These are phyloP conservation scores for Aurelia aurita DNA, from an alignment of 30 jellyfish, hydroid and myxozoan species.

Conservation along the genomic window DNA sequence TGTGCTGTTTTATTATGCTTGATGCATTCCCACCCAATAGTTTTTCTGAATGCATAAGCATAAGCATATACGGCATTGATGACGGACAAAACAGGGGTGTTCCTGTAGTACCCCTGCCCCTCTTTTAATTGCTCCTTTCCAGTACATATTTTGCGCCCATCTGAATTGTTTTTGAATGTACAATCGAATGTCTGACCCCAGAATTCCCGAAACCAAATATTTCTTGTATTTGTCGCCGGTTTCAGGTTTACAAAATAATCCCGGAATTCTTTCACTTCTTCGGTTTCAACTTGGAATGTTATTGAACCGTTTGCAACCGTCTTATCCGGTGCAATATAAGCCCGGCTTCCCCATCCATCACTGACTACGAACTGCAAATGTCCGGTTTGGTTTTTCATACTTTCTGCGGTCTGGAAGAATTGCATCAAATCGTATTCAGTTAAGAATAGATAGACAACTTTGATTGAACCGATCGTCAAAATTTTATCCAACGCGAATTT, in stretches of 20 bases:
- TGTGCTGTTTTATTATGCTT: conserved; percentile 3
- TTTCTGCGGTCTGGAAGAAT: conserved; percentile 43
- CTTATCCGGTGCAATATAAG: conserved; percentile 22
- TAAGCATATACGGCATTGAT: conserved; percentile 82
- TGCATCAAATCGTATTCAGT: conserved; percentile 36
- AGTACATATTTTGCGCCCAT: conserved; percentile 11
- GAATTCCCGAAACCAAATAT: conserved; percentile 66
- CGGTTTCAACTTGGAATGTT: conserved; percentile 59
- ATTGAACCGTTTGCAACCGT: conserved; percentile 63
- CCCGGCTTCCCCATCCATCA: conserved; percentile 73
- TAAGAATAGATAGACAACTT: conserved; percentile 59
- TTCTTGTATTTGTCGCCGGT: conserved; percentile 45
- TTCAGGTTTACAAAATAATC: conserved; percentile 54
- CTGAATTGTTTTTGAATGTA: background rate
- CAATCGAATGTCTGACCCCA: conserved; percentile 80
- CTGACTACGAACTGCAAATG: conserved; percentile 59
- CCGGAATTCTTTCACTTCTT: conserved; percentile 59
- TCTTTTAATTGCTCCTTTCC: conserved; percentile 62
- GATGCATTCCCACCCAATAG: conserved; percentile 47
- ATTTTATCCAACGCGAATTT: conserved; percentile 17
- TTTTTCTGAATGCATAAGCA: conserved; percentile 62
- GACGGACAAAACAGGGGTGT: conserved; percentile 64
- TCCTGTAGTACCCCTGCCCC: conserved; percentile 59
- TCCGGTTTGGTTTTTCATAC: conserved; percentile 17
- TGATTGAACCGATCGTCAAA: background rate